Evolutionary conservation across 1,140 invertebrate genomes (phyloP), one percentile per base, ranked within the genome.

Genomic region (Drosophila yakuba): DNA sequence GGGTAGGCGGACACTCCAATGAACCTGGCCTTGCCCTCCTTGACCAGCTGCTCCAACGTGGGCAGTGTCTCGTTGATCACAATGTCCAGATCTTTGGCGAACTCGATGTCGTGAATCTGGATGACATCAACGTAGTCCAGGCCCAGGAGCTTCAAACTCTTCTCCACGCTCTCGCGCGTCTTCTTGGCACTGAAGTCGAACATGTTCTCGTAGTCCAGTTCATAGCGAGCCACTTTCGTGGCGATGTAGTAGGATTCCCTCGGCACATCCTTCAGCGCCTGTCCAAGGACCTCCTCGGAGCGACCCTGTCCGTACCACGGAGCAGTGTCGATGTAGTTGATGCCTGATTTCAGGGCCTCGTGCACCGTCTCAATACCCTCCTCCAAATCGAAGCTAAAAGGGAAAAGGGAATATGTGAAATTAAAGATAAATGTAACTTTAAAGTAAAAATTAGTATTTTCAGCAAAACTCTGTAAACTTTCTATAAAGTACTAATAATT

Each of bases 311-410:
- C 97, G 92, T 99, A 99, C 95, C 95, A 98, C 0, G 97, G 97
- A 1, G 95, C 96, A 0, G 97, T 98, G 90, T 99, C 98, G 52
- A 99, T 95, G 78, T 97, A 98, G 93, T 99, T 99, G n/a, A 99
- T 94, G n/a, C 98, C 98, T 54, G 93, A 93, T 89, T 95, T 96
- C 8, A 99, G 90, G 1, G 95, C 96, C 72, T 95, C 93, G 32
- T 94, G 93, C 20, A 98, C 93, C 1, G 96, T 95, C 50, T 94
- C 86, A 57, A 96, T 94, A 23, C 94, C 95, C 89, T 97, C 95
- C 5, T 94, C 82, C 50, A 96, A 93, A 12, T 91, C 85, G 55
- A 92, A 79, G 11, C 89, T 39, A 97, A 95, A 12, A 4, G 2
- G 17, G 17, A 17, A 17, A 17, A 17, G 17, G 6, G 2, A 39